Base-by-base conservation (phyloP, 2,888 invertebrate species). In the Tachina grossa region DNA sequence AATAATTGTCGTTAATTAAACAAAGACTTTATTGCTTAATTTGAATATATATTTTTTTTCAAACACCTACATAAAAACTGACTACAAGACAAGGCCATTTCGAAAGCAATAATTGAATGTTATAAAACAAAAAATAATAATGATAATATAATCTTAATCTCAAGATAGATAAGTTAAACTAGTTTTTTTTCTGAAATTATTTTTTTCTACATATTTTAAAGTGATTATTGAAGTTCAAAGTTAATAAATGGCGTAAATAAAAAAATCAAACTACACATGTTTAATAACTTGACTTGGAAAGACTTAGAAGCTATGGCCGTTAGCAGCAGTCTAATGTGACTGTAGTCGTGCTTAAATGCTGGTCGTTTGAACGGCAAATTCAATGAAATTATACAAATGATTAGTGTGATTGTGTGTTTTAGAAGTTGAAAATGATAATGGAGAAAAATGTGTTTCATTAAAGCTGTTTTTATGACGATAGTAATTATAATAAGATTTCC, bases 151-250 rank as follows among this genome's bases (percentile, higher is more conserved):
- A 78, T 51, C 47, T 69, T n/a, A 47, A 68, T 68, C 57, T 68
- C n/a, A 47, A 69, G 11, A 53, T 22, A 49, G n/a, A 13, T 22
- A 69, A 31, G 5, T 39, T 66, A 76, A 82, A 76, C 82, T 22
- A 61, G 76, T 82, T 82, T 76, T 69, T 19, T n/a, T n/a, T n/a
- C n/a, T n/a, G n/a, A n/a, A n/a, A n/a, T n/a, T n/a, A n/a, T n/a
- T n/a, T n/a, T 41, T 39, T 76, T 61, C 31, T 39, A 63, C 10
- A 63, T 39, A 5, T 49, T 59, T 68, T 47, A 69, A 45, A 57
- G n/a, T 76, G 63, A 82, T 71, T 63, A 76, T 76, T 76, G 76
- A 82, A 82, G 82, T 82, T 82, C 82, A 82, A 82, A 82, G 82
- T 82, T 76, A 82, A 82, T 76, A 55, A 69, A 76, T 55, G 55